Conservation (phyloP, 2,888 invertebrate species). For the Thereva nobilitata region DNA sequence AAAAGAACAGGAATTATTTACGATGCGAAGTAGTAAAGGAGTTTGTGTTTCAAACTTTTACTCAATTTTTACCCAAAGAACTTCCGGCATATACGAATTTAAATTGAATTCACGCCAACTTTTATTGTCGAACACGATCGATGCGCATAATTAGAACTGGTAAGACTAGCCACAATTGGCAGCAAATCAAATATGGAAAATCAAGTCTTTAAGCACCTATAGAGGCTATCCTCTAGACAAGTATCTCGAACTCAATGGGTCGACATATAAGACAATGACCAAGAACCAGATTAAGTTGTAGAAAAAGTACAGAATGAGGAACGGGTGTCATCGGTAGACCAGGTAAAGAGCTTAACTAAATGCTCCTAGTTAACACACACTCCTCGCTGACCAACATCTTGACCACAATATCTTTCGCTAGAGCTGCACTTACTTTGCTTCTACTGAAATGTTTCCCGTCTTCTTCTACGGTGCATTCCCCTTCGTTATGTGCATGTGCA, state of each 20-base stretch:
- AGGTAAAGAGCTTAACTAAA: slow-evolving; percentile 32
- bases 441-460: no score
- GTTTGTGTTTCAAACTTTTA: no score
- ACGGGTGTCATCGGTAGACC: slow-evolving; percentile 21
- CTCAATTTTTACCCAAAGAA: no score
- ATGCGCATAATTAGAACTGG: slow-evolving; percentile 12
- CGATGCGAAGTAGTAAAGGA: no score
- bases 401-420: background rate
- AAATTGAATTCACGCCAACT: no score
- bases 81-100: no score
- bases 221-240: slow-evolving; percentile 9
- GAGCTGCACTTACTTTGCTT: background rate
- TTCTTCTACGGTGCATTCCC: no score
- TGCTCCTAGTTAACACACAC: slow-evolving; percentile 24
- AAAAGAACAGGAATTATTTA: no score
- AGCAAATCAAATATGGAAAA: slow-evolving; percentile 29
- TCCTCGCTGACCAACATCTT: background rate
- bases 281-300: slow-evolving; percentile 13
- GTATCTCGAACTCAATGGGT: slow-evolving; percentile 25
- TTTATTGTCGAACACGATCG: no score
- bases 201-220: slow-evolving; percentile 16
- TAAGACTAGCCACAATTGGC: slow-evolving; percentile 19
- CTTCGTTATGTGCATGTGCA: no score
- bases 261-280: slow-evolving; percentile 28
- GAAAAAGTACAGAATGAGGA: slow-evolving; percentile 18